Percentiles rank a stretch among this genome's conserved stretches.
Conservation (phyloP, 2,888 invertebrate species). For the Tenthredo mesomela region DNA sequence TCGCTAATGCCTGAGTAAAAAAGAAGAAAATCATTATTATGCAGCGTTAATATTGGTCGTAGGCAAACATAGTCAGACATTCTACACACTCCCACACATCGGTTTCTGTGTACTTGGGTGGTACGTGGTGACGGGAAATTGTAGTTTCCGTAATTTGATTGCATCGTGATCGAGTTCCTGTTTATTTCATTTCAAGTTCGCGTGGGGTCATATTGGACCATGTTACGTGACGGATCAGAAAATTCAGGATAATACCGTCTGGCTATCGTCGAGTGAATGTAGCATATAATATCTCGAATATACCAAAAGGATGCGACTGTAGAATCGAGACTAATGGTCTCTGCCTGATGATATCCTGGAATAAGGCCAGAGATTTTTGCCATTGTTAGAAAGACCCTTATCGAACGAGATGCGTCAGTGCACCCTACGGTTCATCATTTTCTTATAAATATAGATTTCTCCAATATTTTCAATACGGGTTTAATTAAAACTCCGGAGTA, state of each 20-base stretch:
- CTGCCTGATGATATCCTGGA: constrained; percentile 6
- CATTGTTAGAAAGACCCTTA: background rate
- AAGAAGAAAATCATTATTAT: background rate
- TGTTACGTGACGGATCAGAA: background rate
- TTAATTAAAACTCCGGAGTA: background rate
- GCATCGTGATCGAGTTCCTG: constrained; percentile 61
- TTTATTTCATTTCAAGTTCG: constrained; percentile 55
- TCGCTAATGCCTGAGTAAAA: background rate
- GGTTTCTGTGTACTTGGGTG: background rate
- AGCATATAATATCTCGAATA: background rate
- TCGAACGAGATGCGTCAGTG: background rate
- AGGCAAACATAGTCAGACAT: background rate
- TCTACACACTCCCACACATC: background rate
- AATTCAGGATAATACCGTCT: background rate
- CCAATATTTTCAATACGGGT: background rate
- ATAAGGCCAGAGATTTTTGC: background rate
- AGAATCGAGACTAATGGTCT: background rate
- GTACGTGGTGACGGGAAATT: constrained; percentile 53
- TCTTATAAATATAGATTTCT: background rate
- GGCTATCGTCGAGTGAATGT: background rate
- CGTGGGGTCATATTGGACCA: background rate
- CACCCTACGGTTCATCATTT: background rate
- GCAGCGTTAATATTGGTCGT: background rate
- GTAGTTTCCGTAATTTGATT: constrained; percentile 63
- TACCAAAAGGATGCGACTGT: background rate